Percentiles rank a stretch among this genome's conserved stretches.
Evolutionary conservation across 2,113 vertebrate species (phyloP).

Genomic region (Phaetusa simplex): DNA sequence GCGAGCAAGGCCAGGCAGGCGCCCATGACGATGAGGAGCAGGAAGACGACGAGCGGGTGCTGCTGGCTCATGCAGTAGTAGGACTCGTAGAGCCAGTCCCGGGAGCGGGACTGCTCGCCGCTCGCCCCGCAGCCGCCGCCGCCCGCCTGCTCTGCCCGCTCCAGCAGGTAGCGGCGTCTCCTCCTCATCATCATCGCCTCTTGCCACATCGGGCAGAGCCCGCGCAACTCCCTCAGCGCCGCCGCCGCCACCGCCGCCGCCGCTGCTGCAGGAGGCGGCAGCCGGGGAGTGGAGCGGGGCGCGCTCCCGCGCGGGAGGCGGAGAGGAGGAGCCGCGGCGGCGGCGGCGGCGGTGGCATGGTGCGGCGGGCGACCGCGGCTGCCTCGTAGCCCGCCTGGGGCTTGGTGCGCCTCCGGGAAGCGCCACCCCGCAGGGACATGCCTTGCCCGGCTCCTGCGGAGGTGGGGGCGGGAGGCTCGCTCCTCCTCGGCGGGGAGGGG

Average conservation of each 20-base stretch:
- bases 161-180: conserved; percentile 84
- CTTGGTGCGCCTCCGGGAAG: conserved; percentile 13
- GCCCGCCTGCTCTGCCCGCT: conserved; percentile 70
- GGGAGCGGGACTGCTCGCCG: conserved; percentile 78
- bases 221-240: conserved; percentile 17
- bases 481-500: conserved; percentile 23
- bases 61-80: conserved; percentile 99
- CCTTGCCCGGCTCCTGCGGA: not conserved
- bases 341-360: not conserved
- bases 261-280: not conserved
- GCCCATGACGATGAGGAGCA: conserved; percentile 97
- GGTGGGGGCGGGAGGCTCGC: not conserved
- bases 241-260: conserved; percentile 13
- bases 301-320: conserved; percentile 37
- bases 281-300: conserved; percentile 39
- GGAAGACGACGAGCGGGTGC: conserved; percentile 95
- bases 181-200: conserved; percentile 88
- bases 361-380: not conserved
- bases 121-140: conserved; percentile 49
- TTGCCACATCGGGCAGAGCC: conserved; percentile 80
- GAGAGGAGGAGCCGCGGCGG: conserved; percentile 37
- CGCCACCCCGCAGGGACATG: not conserved
- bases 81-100: conserved; percentile 97
- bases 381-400: not conserved
- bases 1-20: conserved; percentile 92